Conservation (phyloP, 2,888 invertebrate genomes). For the Eupithecia insigniata region DNA sequence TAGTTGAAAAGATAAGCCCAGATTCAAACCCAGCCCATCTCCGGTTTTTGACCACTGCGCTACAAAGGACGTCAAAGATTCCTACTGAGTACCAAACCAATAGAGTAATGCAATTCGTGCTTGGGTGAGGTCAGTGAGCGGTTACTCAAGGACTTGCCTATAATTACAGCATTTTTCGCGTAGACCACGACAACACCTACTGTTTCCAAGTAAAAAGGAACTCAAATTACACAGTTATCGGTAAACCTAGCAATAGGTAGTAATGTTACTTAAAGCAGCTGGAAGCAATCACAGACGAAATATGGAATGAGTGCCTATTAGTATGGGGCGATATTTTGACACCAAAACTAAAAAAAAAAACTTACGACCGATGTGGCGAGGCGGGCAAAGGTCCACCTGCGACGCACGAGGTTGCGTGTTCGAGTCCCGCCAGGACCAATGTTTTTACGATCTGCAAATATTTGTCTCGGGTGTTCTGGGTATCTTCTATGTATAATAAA, state of each 20-base stretch:
- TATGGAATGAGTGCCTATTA: no score
- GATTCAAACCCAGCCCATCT: neutral
- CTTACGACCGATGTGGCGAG: no score
- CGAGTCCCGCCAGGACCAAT: no score
- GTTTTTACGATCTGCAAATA: no score
- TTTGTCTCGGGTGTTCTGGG: no score
- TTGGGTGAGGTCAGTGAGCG: conserved; percentile 9
- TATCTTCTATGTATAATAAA: no score
- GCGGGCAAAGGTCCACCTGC: no score
- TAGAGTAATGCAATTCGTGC: neutral
- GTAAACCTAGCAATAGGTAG: neutral
- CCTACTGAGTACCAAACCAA: neutral
- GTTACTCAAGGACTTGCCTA: conserved; percentile 8
- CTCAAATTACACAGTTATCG: neutral
- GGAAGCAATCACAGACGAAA: neutral
- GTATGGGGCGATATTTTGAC: no score
- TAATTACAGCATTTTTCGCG: conserved; percentile 4
- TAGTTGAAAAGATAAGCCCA: no score
- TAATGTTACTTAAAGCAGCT: neutral
- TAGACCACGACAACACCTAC: neutral
- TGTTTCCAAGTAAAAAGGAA: neutral
- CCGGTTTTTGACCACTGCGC: neutral
- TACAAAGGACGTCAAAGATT: neutral
- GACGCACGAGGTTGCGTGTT: no score
- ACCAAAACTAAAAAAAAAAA: no score